phyloP scores from a whole-genome alignment of 2,113 vertebrate genomes.

The Laticauda laticaudata region DNA sequence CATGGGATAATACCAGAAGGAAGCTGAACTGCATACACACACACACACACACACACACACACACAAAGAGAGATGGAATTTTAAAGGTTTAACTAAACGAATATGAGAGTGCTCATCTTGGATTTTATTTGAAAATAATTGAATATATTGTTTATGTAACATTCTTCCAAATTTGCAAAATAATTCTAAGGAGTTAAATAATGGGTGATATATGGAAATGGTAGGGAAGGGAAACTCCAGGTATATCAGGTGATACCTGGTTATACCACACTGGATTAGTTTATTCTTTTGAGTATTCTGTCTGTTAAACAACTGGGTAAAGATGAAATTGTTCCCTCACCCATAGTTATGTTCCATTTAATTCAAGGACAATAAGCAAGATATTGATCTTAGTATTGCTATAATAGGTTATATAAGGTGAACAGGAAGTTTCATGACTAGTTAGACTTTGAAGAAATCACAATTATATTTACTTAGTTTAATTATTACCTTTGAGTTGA shows the following conservation, averaged over 20 bases:
- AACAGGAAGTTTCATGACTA: slow-evolving; percentile 2
- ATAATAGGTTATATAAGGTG: background rate
- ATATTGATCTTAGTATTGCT: background rate
- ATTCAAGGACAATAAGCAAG: background rate
- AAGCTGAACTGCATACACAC: no score
- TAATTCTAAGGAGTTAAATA: background rate
- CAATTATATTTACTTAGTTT: background rate
- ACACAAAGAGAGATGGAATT: background rate
- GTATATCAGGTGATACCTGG: background rate
- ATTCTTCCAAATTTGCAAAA: background rate
- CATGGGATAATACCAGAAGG: no score
- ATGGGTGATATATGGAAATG: background rate
- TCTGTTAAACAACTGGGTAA: background rate
- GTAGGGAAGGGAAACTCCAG: background rate
- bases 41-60: no score
- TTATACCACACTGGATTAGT: background rate
- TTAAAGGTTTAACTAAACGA: background rate
- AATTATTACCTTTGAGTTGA: slow-evolving; percentile 87
- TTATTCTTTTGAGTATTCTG: background rate
- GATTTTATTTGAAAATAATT: background rate
- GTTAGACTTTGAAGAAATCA: background rate
- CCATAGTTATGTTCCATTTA: background rate
- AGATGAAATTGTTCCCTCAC: background rate
- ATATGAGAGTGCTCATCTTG: background rate
- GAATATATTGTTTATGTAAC: background rate